Evolutionary conservation across 2,888 invertebrate genomes (phyloP), one percentile per base, ranked within the genome.

Genomic region (Amblyteles armatorius): DNA sequence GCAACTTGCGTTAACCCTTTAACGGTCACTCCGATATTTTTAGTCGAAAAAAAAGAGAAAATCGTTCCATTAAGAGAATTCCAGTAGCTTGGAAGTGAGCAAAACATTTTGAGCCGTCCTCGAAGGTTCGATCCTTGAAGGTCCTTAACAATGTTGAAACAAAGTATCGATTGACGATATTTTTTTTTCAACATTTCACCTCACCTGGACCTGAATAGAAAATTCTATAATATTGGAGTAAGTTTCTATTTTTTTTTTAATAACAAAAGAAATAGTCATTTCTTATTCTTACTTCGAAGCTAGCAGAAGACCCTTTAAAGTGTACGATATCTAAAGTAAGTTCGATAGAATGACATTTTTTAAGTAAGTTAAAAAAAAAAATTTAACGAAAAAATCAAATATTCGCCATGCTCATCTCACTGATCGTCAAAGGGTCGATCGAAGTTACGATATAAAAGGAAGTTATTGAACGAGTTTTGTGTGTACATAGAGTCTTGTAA

Each of bases 361-460:
- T 26, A 33, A 33, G 6, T 33, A 33, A 33, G 33, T 33, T 0
- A 26, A 52, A 52, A 40, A 22, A 48, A 72, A 50, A 26, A 33
- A 33, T 29, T 48, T 26, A 9, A 22, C 44, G 48, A 16, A 40
- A 40, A 40, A 40, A 40, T 40, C 2, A 55, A 22, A 55, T 9
- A 55, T 55, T 55, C 55, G 55, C 19, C 19, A 55, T 22, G 16
- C 26, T 13, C 13, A 50, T 29, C 72, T 19, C 57, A 33, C 3
- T 40, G 63, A 44, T 55, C 22, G 19, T 65, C 48, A 11, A 82
- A 68, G 48, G 72, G 13, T 72, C 57, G 5, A 33, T 60, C 68
- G 22, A 57, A 68, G 73, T 68, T 60, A 73, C 48, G 57, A 48
- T 73, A 68, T 22, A 73, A 73, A 79, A 73, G 72, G 40, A 71